Base-by-base conservation (phyloP, 35 echinoderm and acorn worm genomes). In the Acanthaster planci region DNA sequence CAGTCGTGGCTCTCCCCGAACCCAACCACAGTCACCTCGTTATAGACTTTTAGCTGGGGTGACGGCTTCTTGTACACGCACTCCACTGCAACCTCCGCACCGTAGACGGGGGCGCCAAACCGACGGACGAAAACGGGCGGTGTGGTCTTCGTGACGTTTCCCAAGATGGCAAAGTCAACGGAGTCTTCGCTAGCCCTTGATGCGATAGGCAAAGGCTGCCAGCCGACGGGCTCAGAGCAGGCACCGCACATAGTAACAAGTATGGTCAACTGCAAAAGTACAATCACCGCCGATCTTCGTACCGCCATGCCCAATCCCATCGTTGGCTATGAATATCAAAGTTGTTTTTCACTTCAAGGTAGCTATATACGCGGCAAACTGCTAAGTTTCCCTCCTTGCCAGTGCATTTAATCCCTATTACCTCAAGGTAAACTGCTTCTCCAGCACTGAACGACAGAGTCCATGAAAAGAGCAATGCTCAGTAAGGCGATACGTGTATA, bases 41-140 rank as follows among this genome's bases (percentile, higher is more conserved):
- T 8, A 10, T 50, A 34, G 40, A 81, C 9, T 30, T 72, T 72
- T 47, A 6, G 42, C 64, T 30, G 32, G 10, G 10, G 7, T 26
- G 51, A 17, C 12, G 2, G 15, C 15, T 52, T 52, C 51, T 81
- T 81, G 29, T 51, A 52, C 15, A 81, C 79, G 51, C 79, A 81
- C 51, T 52, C 17, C 40, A 81, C 79, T n/a, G 40, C 16, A 51
- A 81, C 51, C 32, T 52, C 14, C 12, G 79, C 39, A 19, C 40
- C 18, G 51, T 81, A 81, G 12, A 50, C 51, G 15, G 30, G 23
- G 5, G 19, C 79, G 30, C 19, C 32, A 21, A 81, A 52, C 8
- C 30, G 18, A 51, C 40, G 79, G 30, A 51, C 53, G 79, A 52
- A 52, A 52, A 22, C 19, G 27, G 40, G 27, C n/a, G 47, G 22